Conservation (phyloP, 2,113 vertebrate genomes). For the Brachyhypopomus occidentalis region DNA sequence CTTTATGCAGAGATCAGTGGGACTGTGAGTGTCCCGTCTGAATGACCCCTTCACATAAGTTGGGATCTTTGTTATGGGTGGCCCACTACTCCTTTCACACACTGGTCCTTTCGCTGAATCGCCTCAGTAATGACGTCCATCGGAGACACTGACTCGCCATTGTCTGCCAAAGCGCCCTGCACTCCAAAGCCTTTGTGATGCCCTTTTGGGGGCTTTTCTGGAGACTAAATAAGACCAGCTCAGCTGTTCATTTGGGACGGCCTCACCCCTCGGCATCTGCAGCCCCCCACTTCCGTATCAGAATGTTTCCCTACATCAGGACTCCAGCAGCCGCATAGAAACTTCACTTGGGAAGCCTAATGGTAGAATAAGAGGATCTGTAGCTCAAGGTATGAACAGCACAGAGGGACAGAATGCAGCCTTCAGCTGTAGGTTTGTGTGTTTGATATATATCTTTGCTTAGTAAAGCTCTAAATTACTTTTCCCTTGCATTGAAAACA, state of each 20-base stretch:
- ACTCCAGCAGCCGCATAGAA: too few relatives aligned
- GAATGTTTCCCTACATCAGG: too few relatives aligned
- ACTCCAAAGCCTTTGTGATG: conserved; percentile 78
- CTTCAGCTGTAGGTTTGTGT: not conserved
- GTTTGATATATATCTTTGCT: not conserved
- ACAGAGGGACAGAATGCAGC: too few relatives aligned
- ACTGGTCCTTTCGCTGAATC: conserved; percentile 48
- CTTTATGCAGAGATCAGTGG: not conserved
- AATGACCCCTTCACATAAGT: conserved; percentile 54
- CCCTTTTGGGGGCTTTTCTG: conserved; percentile 80
- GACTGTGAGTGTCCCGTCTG: not conserved
- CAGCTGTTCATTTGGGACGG: conserved; percentile 78
- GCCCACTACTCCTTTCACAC: conserved; percentile 55
- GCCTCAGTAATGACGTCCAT: conserved; percentile 52
- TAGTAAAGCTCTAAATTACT: not conserved
- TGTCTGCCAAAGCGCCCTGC: conserved; percentile 66
- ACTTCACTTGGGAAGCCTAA: too few relatives aligned
- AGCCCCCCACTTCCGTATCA: conserved; percentile 30
- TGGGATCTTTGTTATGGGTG: conserved; percentile 65
- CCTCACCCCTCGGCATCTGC: conserved; percentile 69
- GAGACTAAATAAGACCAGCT: conserved; percentile 77
- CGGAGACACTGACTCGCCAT: conserved; percentile 63
- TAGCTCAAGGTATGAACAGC: too few relatives aligned
- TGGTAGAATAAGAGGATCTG: too few relatives aligned
- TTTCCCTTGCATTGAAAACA: not conserved